Percentiles rank a stretch among this genome's conserved stretches.
These are phyloP conservation scores for Epirrhoe alternata DNA, from an alignment of 2,888 invertebrate species.

Conservation along the genomic window DNA sequence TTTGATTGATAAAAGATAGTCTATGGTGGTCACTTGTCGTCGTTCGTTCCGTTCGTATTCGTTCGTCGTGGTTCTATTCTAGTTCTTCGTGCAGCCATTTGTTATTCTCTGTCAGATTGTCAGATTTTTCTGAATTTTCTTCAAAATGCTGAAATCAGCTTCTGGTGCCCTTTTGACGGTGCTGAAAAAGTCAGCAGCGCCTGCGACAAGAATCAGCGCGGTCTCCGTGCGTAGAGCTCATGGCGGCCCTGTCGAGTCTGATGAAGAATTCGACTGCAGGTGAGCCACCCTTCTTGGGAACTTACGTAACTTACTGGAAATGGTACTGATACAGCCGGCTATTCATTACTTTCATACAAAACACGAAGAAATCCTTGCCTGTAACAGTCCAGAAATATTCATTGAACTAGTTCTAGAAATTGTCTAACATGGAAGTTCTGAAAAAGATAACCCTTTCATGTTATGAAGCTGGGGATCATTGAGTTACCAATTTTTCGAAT, in stretches of 20 bases:
- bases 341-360: slow-evolving; percentile 13
- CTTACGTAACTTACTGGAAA: slow-evolving; percentile 76
- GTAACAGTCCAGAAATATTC: not conserved
- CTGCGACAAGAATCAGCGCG: slow-evolving; percentile 66
- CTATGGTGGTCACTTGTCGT: slow-evolving; percentile 50
- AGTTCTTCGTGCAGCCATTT: slow-evolving; percentile 82
- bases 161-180: slow-evolving; percentile 72
- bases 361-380: not conserved
- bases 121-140: slow-evolving; percentile 56
- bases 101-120: slow-evolving; percentile 66
- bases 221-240: slow-evolving; percentile 70
- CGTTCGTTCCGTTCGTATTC: slow-evolving; percentile 28
- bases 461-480: too few relatives aligned
- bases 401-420: not conserved
- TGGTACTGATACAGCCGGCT: slow-evolving; percentile 46
- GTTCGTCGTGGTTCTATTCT: too few relatives aligned
- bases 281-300: slow-evolving; percentile 61
- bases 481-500: too few relatives aligned
- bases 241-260: slow-evolving; percentile 87
- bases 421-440: slow-evolving; percentile 3
- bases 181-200: slow-evolving; percentile 71
- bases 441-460: slow-evolving; percentile 12
- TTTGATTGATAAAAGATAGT: slow-evolving; percentile 31
- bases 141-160: slow-evolving; percentile 80
- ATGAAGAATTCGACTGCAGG: slow-evolving; percentile 93